phyloP scores from a whole-genome alignment of 2,888 invertebrate genomes.

The Mantis religiosa region DNA sequence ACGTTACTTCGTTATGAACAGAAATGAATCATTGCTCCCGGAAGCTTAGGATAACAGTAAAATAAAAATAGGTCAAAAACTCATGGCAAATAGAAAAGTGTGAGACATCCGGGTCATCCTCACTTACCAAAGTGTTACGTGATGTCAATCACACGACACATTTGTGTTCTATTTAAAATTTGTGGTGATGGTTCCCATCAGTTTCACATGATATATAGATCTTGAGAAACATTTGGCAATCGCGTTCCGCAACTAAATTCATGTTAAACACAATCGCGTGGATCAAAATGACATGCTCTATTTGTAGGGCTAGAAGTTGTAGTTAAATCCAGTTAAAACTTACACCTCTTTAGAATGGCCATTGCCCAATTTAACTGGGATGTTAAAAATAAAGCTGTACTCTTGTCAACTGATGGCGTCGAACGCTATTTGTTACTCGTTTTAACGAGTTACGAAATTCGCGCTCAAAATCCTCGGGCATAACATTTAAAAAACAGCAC shows the following conservation, averaged over 20 bases:
- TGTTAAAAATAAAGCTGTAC: neutral
- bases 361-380: neutral
- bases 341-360: neutral
- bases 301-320: neutral
- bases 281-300: neutral
- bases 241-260: neutral
- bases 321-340: neutral
- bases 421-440: neutral
- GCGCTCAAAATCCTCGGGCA: too few relatives aligned
- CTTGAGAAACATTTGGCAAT: neutral
- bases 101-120: neutral
- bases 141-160: neutral
- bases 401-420: neutral
- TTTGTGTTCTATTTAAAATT: neutral
- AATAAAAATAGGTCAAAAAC: neutral
- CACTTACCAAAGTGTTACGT: neutral
- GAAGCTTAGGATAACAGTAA: constrained; percentile 7
- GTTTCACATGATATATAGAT: neutral
- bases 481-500: too few relatives aligned
- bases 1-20: neutral
- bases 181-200: neutral
- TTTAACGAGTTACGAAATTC: neutral
- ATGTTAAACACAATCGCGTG: neutral
- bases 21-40: neutral
- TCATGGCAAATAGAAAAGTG: neutral